phyloP scores from a whole-genome alignment of 1,140 invertebrate genomes.

The Calliopsis andreniformis region DNA sequence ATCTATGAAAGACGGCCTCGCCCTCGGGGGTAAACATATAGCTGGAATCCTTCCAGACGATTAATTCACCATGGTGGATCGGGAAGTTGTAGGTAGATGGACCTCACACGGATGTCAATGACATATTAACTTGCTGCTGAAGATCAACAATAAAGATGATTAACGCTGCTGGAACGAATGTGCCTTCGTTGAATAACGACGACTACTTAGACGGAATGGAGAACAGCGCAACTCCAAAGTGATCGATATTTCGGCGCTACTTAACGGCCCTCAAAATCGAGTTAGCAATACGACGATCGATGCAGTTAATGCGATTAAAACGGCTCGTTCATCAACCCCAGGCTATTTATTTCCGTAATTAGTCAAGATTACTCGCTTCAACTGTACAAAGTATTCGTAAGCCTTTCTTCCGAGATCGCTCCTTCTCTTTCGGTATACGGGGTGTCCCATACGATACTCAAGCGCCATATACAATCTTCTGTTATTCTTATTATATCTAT shows the following conservation, averaged over 20 bases:
- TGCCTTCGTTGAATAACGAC: neutral
- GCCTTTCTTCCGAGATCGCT: neutral
- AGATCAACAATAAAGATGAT: constrained; percentile 46
- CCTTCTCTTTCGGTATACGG: too few species aligned
- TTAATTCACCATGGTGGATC: constrained; percentile 27
- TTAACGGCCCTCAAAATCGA: neutral
- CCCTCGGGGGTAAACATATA: constrained; percentile 42
- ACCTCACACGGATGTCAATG: neutral
- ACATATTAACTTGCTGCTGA: constrained; percentile 9
- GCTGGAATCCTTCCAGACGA: constrained; percentile 38
- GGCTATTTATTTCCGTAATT: constrained; percentile 13
- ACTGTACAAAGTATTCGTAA: neutral
- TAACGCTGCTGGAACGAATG: neutral
- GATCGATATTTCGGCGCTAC: constrained; percentile 4
- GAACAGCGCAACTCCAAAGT: neutral
- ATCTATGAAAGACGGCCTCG: constrained; percentile 8
- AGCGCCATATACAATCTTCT: too few species aligned
- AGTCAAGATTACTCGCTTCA: neutral
- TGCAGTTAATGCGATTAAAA: constrained; percentile 15
- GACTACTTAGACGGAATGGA: neutral
- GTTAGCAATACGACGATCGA: constrained; percentile 13
- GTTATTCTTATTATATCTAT: too few species aligned
- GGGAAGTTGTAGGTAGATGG: constrained; percentile 16
- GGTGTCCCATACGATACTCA: too few species aligned
- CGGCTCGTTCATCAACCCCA: neutral